phyloP scores from a whole-genome alignment of 2,888 invertebrate genomes.

The Iphiclides podalirius region DNA sequence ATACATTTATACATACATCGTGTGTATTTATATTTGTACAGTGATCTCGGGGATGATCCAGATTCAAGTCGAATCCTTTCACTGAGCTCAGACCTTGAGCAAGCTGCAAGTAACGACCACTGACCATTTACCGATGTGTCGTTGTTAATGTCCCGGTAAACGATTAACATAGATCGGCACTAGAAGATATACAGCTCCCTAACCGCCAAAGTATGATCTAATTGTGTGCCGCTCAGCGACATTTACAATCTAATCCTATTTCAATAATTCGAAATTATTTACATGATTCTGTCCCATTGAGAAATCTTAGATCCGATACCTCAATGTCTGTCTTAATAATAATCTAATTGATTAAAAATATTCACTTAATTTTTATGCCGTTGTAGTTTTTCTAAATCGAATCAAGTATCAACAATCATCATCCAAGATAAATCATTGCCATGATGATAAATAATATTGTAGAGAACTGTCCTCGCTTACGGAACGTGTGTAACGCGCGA shows the following conservation, averaged over 20 bases:
- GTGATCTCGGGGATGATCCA: conserved; percentile 74
- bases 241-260: conserved; percentile 36
- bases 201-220: conserved; percentile 43
- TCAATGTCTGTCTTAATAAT: no score
- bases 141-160: conserved; percentile 64
- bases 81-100: conserved; percentile 68
- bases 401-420: no score
- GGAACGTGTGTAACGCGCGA: conserved; percentile 27
- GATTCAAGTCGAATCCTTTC: conserved; percentile 72
- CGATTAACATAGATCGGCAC: conserved; percentile 72
- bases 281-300: not conserved
- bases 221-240: conserved; percentile 46
- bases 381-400: no score
- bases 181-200: conserved; percentile 58
- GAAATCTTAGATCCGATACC: no score
- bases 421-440: no score
- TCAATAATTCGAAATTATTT: conserved; percentile 18
- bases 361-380: no score
- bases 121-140: conserved; percentile 67
- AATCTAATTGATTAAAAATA: no score
- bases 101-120: conserved; percentile 45
- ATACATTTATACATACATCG: no score
- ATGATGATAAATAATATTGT: not conserved
- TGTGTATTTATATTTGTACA: conserved; percentile 9
- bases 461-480: conserved; percentile 31